phyloP scores from a whole-genome alignment of 2,797 vertebrate species.

The Fringilla coelebs region DNA sequence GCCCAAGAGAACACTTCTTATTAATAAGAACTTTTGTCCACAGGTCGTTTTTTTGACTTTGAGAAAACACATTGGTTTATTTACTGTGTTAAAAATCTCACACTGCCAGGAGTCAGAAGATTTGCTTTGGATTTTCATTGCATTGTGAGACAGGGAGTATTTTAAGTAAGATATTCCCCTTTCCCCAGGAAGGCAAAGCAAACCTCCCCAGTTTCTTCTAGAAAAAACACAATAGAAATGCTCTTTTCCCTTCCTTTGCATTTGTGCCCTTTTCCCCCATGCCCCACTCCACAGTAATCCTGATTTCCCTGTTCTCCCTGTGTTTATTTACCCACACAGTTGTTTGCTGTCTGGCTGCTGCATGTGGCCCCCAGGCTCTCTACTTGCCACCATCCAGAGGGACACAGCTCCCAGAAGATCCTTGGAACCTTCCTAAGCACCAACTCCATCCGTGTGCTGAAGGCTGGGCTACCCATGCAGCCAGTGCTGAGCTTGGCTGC shows the following conservation, averaged over 20 bases:
- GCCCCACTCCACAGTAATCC: neutral
- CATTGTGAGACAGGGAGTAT: neutral
- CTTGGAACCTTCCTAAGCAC: neutral
- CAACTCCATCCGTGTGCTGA: neutral
- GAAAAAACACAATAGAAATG: neutral
- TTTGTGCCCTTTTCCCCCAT: neutral
- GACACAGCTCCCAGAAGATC: neutral
- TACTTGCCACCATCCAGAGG: neutral
- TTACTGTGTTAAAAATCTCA: neutral
- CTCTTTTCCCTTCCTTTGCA: neutral
- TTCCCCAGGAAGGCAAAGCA: neutral
- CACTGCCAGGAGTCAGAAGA: neutral
- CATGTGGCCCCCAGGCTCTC: neutral
- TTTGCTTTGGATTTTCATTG: neutral
- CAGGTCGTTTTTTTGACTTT: slow-evolving; percentile 2
- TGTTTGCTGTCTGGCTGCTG: neutral
- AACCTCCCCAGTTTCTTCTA: neutral
- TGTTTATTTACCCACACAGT: neutral
- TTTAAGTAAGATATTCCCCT: neutral
- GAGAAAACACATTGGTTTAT: neutral
- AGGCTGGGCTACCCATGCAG: neutral
- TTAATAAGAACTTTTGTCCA: slow-evolving; percentile 7
- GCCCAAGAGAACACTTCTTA: neutral
- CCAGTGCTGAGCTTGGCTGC: neutral
- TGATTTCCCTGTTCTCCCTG: neutral